Base-by-base conservation (phyloP, 2,888 invertebrate genomes). In the Amiota mariae region DNA sequence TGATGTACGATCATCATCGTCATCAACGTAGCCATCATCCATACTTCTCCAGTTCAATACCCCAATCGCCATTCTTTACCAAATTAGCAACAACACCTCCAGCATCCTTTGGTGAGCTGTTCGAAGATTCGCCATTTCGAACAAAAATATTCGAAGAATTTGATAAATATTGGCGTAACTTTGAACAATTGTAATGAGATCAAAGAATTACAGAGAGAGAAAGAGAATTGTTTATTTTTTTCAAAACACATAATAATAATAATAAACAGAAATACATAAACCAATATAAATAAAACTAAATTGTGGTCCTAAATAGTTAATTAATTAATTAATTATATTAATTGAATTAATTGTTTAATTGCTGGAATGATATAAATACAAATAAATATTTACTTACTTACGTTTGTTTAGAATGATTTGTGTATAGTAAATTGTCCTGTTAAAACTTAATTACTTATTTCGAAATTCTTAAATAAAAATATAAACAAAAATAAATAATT, bases 141-240 rank as follows among this genome's bases (percentile, higher is more conserved):
- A 81, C 81, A 70, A 83, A 80, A 75, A 87, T 88, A 75, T 78
- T 80, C 72, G 87, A 88, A 76, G 88, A 88, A 75, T 87, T 87
- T 76, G 83, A 88, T 76, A 86, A 83, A 78, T 88, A 85, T 81
- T 88, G 87, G 88, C 88, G 86, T 54, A 85, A 84, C 74, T 88
- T 88, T 79, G 81, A 87, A 72, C 36, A 36, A 36, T 6, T 36
- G 2, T 36, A 36, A 36, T 24, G 24, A 24, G 3, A 24, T 24
- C 1, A 24, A 24, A 24, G 24, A 24, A n/a, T n/a, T 3, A 24
- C 24, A 24, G 24, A 24, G 24, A 24, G 24, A 24, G 24, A 24
- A 3, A 24, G 24, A 24, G 24, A 24, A 24, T 9, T 59, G 8
- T 12, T 10, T 59, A 20, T 59, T 20, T 6, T 36, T 36, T 36